phyloP scores from a whole-genome alignment of 1,140 invertebrate species.

The Popillia japonica region DNA sequence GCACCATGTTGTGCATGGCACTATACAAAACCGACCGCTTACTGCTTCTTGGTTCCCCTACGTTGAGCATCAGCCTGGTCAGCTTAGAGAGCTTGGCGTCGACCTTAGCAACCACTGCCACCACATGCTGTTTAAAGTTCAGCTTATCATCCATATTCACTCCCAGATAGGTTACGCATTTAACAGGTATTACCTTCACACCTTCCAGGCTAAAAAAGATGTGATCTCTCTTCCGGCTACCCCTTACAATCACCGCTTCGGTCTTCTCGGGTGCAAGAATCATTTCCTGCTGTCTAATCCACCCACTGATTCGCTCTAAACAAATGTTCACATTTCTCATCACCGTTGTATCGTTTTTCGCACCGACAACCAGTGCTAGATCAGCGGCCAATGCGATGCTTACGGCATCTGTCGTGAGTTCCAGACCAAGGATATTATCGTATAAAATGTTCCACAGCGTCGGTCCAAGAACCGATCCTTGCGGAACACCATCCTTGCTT shows the following conservation, averaged over 20 bases:
- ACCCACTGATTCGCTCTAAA: no score
- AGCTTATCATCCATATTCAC: not conserved
- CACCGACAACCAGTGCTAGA: no score
- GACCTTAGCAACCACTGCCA: not conserved
- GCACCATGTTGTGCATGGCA: not conserved
- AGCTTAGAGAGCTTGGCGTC: not conserved
- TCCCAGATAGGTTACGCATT: not conserved
- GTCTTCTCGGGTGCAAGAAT: not conserved
- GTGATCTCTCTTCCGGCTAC: not conserved
- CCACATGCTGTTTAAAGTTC: not conserved
- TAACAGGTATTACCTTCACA: not conserved
- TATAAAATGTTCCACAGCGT: no score
- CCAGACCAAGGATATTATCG: no score
- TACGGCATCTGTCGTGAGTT: no score
- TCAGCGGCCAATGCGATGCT: no score
- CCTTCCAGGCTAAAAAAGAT: slow-evolving; percentile 8
- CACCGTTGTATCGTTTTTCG: no score
- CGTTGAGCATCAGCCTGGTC: not conserved
- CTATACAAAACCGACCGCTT: not conserved
- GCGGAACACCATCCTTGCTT: no score
- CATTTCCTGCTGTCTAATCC: not conserved
- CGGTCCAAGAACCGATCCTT: no score
- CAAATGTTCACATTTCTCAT: no score
- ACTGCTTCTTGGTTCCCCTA: not conserved
- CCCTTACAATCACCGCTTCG: not conserved